These are phyloP conservation scores for Acanthornis magna DNA, from an alignment of 2,797 vertebrate genomes.

Conservation along the genomic window DNA sequence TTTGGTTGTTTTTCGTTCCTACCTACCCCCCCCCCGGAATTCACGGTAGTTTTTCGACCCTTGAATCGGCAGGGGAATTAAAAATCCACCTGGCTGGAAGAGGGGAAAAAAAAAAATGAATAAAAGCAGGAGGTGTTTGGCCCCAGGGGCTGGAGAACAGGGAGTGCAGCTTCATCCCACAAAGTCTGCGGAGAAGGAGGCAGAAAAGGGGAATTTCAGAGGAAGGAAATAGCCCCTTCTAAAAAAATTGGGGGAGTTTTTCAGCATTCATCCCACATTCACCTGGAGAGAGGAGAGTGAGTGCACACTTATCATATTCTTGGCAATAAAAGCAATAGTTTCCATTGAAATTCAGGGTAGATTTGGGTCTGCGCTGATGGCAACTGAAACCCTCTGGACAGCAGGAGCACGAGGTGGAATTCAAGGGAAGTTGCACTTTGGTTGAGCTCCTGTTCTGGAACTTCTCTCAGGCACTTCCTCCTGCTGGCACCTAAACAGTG, in stretches of 20 bases:
- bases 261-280: not conserved
- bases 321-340: constrained; percentile 74
- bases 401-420: not conserved
- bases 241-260: not conserved
- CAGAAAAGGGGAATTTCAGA: not conserved
- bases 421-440: not conserved
- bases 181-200: not conserved
- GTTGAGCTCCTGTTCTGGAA: constrained; percentile 16
- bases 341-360: constrained; percentile 59
- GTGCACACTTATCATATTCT: not conserved
- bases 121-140: not conserved
- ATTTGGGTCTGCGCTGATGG: constrained; percentile 17
- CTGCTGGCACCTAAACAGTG: not conserved
- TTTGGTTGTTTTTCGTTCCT: not conserved
- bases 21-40: not conserved
- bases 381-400: not conserved
- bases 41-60: constrained; percentile 44
- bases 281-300: not conserved
- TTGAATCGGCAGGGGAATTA: constrained; percentile 29
- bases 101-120: no score
- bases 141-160: not conserved
- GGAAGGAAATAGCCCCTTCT: not conserved
- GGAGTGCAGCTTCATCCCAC: not conserved
- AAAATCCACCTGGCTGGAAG: constrained; percentile 34
- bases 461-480: not conserved